Conservation (phyloP, 2,888 invertebrate genomes). For the Urechis unicinctus region DNA sequence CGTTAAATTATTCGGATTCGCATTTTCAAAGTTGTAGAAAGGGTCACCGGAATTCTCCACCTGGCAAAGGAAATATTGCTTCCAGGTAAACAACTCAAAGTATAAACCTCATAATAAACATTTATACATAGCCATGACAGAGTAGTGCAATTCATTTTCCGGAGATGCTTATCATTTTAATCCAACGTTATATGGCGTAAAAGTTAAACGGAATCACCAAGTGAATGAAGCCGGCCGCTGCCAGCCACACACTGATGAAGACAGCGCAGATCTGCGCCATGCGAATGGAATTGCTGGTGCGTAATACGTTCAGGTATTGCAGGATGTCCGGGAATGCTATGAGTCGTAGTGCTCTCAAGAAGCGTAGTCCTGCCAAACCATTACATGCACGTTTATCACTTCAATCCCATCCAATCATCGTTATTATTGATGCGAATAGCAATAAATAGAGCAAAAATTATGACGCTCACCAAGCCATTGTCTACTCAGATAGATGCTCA, state of each 20-base stretch:
- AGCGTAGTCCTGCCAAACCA: neutral
- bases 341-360: slow-evolving; percentile 20
- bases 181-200: too few species aligned
- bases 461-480: slow-evolving; percentile 24
- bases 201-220: too few species aligned
- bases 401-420: too few species aligned
- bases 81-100: too few species aligned
- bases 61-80: slow-evolving; percentile 14
- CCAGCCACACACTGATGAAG: slow-evolving; percentile 24
- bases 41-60: slow-evolving; percentile 54
- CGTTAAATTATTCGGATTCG: slow-evolving; percentile 86
- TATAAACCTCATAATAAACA: neutral
- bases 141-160: too few species aligned
- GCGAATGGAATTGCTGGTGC: slow-evolving; percentile 23
- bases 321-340: slow-evolving; percentile 27
- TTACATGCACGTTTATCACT: too few species aligned
- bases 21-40: slow-evolving; percentile 80
- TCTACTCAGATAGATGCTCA: slow-evolving; percentile 20
- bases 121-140: too few species aligned
- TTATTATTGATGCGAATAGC: neutral
- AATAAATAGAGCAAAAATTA: neutral
- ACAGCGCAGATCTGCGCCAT: slow-evolving; percentile 22
- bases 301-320: slow-evolving; percentile 24
- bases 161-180: too few species aligned
- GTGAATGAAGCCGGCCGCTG: slow-evolving; percentile 26